These are phyloP conservation scores for Ormyrus nitidulus DNA, from an alignment of 2,888 invertebrate species.

Conservation along the genomic window DNA sequence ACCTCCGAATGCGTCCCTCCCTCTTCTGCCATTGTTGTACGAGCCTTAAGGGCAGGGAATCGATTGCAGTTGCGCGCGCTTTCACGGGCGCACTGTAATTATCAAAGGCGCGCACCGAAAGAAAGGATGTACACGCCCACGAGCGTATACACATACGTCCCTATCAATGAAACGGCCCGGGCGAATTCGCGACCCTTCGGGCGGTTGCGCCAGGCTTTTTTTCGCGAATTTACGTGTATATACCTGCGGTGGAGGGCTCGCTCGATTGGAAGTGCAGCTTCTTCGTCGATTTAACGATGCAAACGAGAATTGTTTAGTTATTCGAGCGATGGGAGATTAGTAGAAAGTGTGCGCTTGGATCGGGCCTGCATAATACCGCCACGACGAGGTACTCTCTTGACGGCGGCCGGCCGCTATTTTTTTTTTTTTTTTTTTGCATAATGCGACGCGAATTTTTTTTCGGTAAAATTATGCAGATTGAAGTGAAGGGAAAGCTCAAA, in stretches of 20 bases:
- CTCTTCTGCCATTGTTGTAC: not conserved
- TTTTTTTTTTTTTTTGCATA: too few species aligned
- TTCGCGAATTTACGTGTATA: too few species aligned
- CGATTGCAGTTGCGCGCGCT: conserved; percentile 14
- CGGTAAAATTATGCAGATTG: not conserved
- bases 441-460: not conserved
- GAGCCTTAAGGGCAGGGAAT: conserved; percentile 23
- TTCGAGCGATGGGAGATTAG: conserved; percentile 7
- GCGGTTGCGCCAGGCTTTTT: too few species aligned
- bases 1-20: not conserved
- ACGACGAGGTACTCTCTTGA: too few species aligned
- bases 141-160: too few species aligned
- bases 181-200: too few species aligned
- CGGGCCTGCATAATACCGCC: too few species aligned
- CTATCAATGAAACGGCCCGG: too few species aligned
- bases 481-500: too few species aligned
- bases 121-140: not conserved
- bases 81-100: conserved; percentile 5
- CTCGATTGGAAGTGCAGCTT: too few species aligned
- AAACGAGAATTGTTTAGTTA: conserved; percentile 34
- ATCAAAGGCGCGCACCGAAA: not conserved
- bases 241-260: too few species aligned
- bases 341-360: not conserved
- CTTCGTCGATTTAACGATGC: not conserved
- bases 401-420: too few species aligned